Base-by-base conservation (phyloP, 1,140 invertebrate species). In the Sitobion miscanthi region DNA sequence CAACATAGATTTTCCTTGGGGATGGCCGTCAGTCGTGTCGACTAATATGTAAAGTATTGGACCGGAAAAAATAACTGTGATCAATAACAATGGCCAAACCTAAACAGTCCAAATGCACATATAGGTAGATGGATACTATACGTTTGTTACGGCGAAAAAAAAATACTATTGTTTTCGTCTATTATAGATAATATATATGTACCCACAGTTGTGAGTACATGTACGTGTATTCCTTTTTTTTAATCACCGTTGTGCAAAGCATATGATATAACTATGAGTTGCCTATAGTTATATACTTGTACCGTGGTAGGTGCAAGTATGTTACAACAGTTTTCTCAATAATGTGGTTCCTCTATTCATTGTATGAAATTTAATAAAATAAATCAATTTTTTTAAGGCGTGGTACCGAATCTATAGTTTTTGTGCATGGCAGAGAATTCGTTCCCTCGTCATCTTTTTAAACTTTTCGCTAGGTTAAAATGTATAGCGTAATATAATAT, bases 41-140 rank as follows among this genome's bases (percentile, higher is more conserved):
- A 96, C 96, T 42, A 96, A 95, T 7, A 95, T 94, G 95, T 96
- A 96, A 23, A 97, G 94, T 20, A 96, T 95, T 54, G 96, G 96
- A 0, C 96, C 96, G 6, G 96, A 95, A 23, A 96, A 94, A 8
- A 96, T 93, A 8, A 96, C 94, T 0, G 96, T 96, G 0, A 96
- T 95, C 25, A 95, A 94, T 21, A 96, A 95, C 45, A 96, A 95
- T 3, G 96, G 96, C 96, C 96, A 96, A 7, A 97, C 96, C 96
- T 96, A 93, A 35, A 86, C 25, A 47, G n/a, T n/a, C 62, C 62
- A 77, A 77, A 1, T 77, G n/a, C 14, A n/a, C n/a, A 17, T 77
- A 77, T 77, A n/a, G 21, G 30, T n/a, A 30, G 25, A 1, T 52
- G 14, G 3, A 14, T n/a, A 69, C 3, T 69, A 69, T 69, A n/a